Evolutionary conservation across 30 jellyfish, hydroid and myxozoan species (phyloP), one percentile per base, ranked within the genome.

Genomic region (Aurelia sp.): DNA sequence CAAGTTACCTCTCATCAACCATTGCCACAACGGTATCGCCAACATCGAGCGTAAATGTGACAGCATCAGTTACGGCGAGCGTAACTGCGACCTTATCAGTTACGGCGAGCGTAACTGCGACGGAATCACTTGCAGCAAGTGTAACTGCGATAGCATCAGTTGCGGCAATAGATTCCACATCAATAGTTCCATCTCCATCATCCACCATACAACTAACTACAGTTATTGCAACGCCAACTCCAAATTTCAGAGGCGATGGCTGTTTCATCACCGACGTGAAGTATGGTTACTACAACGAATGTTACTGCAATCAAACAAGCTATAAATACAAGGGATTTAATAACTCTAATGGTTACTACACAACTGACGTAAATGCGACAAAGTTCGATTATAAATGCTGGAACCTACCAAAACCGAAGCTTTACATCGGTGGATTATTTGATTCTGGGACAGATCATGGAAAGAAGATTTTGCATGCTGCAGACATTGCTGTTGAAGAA

Each of bases 401-500:
- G 84, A 85, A 85, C 33, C 51, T 85, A 61, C 86, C 96, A 13
- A 87, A 68, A 60, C 91, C 91, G 55, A 79, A 62, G 22, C 88
- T 88, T 11, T 80, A 88, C 75, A 80, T 88, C 62, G 97, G 89
- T 18, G 97, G 97, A 10, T 57, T 88, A 21, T 78, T 88, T 38
- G 72, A 88, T 27, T 48, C 78, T 3, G 47, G 21, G 72, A 3
- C 81, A 7, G 87, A 68, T 13, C 58, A 33, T 7, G 89, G 90
- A 3, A 64, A 65, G 71, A 47, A 65, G 20, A 33, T 62, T n/a
- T 40, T 88, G 61, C 76, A 59, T 24, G 97, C 97, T 16, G 97
- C 97, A 13, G 80, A 80, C 21, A 35, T 88, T 21, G 97, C 97
- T 10, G 68, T 88, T 53, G 89, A 79, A 13, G 97, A 88, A 20